Percentiles rank a stretch among this genome's conserved stretches.
These are phyloP conservation scores for Podarcis cretensis DNA, from an alignment of 2,113 vertebrate genomes.

Conservation along the genomic window DNA sequence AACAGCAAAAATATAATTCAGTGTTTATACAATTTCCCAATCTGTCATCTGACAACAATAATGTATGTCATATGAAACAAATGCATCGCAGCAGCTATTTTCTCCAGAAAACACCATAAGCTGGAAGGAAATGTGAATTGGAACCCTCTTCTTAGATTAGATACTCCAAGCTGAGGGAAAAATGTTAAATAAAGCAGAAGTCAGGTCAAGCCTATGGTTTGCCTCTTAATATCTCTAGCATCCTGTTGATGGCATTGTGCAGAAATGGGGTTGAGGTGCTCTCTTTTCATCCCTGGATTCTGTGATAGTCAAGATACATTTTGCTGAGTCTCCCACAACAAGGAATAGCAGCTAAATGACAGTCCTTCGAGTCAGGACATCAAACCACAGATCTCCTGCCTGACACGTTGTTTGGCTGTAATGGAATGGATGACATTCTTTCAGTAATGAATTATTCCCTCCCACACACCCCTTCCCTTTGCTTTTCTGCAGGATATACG, in stretches of 20 bases:
- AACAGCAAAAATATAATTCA: not conserved
- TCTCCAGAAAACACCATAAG: not conserved
- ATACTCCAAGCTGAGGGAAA: not conserved
- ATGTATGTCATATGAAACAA: not conserved
- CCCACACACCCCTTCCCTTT: slow-evolving; percentile 24
- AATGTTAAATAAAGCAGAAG: slow-evolving; percentile 33
- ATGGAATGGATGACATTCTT: not conserved
- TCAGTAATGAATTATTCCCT: not conserved
- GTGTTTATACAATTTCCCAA: not conserved
- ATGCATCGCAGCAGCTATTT: not conserved
- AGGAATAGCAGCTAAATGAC: not conserved
- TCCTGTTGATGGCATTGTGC: not conserved
- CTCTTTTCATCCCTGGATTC: not conserved
- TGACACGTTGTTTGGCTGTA: not conserved
- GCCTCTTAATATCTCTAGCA: not conserved
- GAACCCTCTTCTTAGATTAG: not conserved
- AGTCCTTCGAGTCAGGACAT: not conserved
- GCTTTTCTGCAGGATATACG: slow-evolving; percentile 84
- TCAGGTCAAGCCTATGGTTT: not conserved
- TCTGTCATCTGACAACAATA: not conserved
- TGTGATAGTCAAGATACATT: not conserved
- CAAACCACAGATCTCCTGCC: too few species aligned
- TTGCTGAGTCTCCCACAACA: not conserved
- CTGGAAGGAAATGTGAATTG: not conserved
- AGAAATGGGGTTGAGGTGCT: not conserved